A percentile compares a stretch with the other conserved stretches of the same genome.
These are phyloP conservation scores for Scleropages formosus DNA, from an alignment of 2,797 vertebrate species.

Conservation along the genomic window DNA sequence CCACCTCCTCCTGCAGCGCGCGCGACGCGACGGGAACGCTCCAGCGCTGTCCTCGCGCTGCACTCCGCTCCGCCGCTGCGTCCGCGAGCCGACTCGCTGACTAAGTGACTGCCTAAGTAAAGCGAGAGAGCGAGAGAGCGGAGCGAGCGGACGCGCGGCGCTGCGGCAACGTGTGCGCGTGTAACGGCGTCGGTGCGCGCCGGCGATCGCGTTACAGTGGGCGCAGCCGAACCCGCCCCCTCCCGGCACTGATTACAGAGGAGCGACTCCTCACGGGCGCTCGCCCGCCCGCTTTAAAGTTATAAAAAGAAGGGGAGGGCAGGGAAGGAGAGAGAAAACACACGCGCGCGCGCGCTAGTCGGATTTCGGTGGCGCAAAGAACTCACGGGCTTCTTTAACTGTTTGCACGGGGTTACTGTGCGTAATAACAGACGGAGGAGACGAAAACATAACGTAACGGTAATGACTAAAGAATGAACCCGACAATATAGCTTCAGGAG, in stretches of 20 bases:
- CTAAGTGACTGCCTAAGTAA: no score
- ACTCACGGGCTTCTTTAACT: constrained; percentile 29
- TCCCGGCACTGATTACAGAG: constrained; percentile 65
- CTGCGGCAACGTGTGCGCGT: constrained; percentile 54
- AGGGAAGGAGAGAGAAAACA: constrained; percentile 32
- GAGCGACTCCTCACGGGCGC: constrained; percentile 37
- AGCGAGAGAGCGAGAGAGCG: no score
- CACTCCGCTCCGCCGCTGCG: constrained; percentile 35
- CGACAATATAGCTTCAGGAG: neutral
- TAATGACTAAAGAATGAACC: constrained; percentile 18
- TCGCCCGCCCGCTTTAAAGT: constrained; percentile 40
- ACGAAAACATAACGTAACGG: neutral
- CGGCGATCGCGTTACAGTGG: constrained; percentile 71
- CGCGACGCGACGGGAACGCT: neutral
- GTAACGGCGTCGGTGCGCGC: constrained; percentile 60
- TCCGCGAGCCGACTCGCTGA: constrained; percentile 30
- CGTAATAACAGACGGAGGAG: constrained; percentile 12
- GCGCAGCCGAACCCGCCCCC: constrained; percentile 65
- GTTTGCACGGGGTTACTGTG: constrained; percentile 22
- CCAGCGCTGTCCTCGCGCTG: constrained; percentile 30
- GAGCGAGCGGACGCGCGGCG: constrained; percentile 29
- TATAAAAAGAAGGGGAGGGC: constrained; percentile 47
- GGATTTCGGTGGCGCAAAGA: constrained; percentile 27
- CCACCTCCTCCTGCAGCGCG: no score
- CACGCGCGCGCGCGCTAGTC: constrained; percentile 29